Percentiles rank a stretch among this genome's conserved stretches.
Conservation (phyloP, 1,140 invertebrate genomes). For the Listronotus bonariensis region DNA sequence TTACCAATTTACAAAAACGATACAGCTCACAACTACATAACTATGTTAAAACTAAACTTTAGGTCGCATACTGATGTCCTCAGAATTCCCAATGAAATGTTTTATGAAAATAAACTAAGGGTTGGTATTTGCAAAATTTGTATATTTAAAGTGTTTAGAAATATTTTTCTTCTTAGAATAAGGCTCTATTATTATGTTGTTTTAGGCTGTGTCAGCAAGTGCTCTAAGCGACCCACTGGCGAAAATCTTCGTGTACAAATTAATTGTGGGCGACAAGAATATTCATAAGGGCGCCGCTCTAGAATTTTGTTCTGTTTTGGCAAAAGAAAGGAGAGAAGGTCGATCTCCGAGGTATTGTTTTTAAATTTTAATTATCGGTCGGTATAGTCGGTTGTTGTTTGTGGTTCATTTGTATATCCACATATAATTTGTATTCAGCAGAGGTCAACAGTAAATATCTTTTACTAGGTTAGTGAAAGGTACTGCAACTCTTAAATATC, state of each 20-base stretch:
- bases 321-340: conserved; percentile 62
- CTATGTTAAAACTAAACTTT: conserved; percentile 51
- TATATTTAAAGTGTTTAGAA: too few relatives aligned
- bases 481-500: too few relatives aligned
- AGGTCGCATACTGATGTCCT: conserved; percentile 49
- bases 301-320: conserved; percentile 58
- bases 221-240: conserved; percentile 40
- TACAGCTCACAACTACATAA: conserved; percentile 45
- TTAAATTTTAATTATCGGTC: conserved; percentile 42
- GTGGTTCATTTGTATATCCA: too few relatives aligned
- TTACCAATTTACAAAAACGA: conserved; percentile 36
- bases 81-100: conserved; percentile 49
- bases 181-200: too few relatives aligned
- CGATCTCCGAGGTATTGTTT: conserved; percentile 60
- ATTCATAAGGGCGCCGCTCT: conserved; percentile 43
- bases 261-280: conserved; percentile 6
- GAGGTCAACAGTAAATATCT: too few relatives aligned
- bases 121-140: too few relatives aligned
- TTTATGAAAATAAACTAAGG: conserved; percentile 45
- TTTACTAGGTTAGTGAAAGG: too few relatives aligned
- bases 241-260: conserved; percentile 29
- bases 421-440: too few relatives aligned
- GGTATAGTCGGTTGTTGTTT: too few relatives aligned
- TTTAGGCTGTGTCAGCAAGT: conserved; percentile 38
- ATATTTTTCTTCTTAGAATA: too few relatives aligned